Evolutionary conservation across 2,113 vertebrate species (phyloP).

Genomic region (Hippolais icterina): DNA sequence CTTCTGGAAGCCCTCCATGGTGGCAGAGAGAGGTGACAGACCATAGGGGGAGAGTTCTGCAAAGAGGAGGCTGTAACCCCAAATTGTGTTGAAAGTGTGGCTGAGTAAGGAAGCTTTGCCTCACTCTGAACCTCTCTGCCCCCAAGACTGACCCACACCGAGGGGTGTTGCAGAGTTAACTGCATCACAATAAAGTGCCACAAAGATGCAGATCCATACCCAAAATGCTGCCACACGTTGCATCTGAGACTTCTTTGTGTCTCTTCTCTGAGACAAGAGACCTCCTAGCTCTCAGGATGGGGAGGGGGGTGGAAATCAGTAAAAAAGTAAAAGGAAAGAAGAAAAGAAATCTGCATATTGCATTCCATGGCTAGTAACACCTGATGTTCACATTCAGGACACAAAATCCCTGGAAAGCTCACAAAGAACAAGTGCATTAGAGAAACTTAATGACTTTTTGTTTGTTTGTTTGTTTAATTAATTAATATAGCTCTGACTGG

Average conservation of each 20-base stretch:
- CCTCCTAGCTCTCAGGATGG: neutral
- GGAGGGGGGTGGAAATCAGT: rapidly evolving
- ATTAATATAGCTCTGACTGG: neutral
- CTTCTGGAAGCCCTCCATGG: neutral
- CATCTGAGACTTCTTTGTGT: neutral
- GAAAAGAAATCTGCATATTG: neutral
- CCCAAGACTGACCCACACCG: neutral
- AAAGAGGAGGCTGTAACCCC: neutral
- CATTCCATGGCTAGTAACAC: neutral
- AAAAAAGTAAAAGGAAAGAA: neutral
- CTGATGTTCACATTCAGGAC: neutral
- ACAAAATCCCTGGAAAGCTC: neutral
- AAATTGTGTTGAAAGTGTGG: neutral
- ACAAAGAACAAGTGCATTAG: neutral
- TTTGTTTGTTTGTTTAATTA: neutral
- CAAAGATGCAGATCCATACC: rapidly evolving
- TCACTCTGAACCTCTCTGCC: neutral
- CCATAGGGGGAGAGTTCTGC: neutral
- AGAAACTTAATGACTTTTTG: neutral
- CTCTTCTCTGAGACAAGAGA: neutral
- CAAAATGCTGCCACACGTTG: neutral
- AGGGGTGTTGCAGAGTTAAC: neutral
- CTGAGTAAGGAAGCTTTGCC: neutral
- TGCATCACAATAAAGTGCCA: neutral
- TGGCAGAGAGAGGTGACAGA: neutral